phyloP scores from a whole-genome alignment of 2,113 vertebrate genomes.

The Pangasianodon gigas region DNA sequence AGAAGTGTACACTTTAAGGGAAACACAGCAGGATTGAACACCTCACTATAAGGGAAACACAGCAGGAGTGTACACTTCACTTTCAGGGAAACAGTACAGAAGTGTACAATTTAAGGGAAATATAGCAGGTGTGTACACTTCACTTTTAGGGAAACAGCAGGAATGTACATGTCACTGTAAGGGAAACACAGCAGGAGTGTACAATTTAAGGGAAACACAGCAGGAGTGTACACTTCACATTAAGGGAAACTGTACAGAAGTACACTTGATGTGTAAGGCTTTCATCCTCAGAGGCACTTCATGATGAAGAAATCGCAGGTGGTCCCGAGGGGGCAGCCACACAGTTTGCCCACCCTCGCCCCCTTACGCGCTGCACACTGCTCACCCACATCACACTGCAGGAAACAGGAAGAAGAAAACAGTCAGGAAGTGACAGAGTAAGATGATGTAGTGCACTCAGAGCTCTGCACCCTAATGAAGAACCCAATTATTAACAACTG shows the following conservation, averaged over 20 bases:
- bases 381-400: constrained; percentile 76
- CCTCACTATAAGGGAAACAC: background rate
- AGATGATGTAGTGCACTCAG: background rate
- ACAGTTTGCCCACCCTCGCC: constrained; percentile 78
- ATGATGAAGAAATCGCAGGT: constrained; percentile 79
- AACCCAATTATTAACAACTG: background rate
- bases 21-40: background rate
- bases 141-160: background rate
- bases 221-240: background rate
- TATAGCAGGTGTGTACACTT: background rate
- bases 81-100: background rate
- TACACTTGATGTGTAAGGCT: too few species aligned
- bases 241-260: background rate
- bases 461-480: background rate
- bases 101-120: background rate
- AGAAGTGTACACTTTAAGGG: background rate
- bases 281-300: constrained; percentile 73
- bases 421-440: background rate
- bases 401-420: constrained; percentile 1
- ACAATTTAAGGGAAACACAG: background rate
- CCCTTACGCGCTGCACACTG: constrained; percentile 80
- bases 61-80: background rate
- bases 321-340: constrained; percentile 77
- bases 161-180: background rate
- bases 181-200: background rate